A percentile compares a stretch with the other conserved stretches of the same genome.
Evolutionary conservation across 2,113 vertebrate species (phyloP).

Genomic region (Daphoenositta chrysoptera): DNA sequence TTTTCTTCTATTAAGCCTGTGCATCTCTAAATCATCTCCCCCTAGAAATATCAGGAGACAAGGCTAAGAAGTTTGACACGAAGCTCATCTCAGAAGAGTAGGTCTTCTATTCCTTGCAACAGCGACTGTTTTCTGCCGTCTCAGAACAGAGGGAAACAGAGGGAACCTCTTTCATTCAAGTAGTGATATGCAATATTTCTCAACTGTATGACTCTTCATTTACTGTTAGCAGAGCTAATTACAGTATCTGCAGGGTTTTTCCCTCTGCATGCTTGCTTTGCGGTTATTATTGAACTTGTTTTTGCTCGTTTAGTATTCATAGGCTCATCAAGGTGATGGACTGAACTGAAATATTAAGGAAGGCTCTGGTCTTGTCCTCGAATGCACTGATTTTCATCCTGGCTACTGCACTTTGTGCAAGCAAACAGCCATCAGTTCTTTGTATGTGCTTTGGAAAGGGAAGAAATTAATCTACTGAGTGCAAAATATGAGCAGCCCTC

Average conservation of each 20-base stretch:
- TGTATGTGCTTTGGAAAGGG: neutral
- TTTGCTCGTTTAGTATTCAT: neutral
- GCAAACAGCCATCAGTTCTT: neutral
- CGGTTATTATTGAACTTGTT: neutral
- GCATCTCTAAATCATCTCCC: neutral
- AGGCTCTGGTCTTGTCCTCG: neutral
- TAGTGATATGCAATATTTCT: neutral
- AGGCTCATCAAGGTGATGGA: neutral
- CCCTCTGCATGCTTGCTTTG: neutral
- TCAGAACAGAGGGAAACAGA: neutral
- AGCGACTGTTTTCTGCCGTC: neutral
- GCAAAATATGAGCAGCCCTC: neutral
- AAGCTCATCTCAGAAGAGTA: neutral
- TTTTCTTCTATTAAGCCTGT: neutral
- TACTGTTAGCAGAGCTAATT: slow-evolving; percentile 2
- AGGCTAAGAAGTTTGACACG: neutral
- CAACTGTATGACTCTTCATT: neutral
- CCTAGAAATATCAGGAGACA: neutral
- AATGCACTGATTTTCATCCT: neutral
- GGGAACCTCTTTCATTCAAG: neutral
- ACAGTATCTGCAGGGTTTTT: neutral
- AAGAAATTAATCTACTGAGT: neutral
- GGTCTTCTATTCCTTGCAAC: neutral
- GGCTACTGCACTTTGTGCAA: neutral
- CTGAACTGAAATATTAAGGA: neutral